Percentiles rank a stretch among this genome's conserved stretches.
Conservation (phyloP, 2,113 vertebrate species). For the human region GRCh38 chr9:26420501-26421000, state of each 20-base stretch:
- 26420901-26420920: background rate
- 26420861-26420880: background rate
- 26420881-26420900: background rate
- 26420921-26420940: background rate
- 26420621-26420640: background rate
- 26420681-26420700: slow-evolving; percentile 11
- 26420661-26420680: background rate
- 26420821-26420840: background rate
- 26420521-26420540: background rate
- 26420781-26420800: slow-evolving; percentile 37
- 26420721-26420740: background rate
- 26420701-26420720: slow-evolving; percentile 22
- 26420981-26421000: slow-evolving; percentile 3
- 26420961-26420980: background rate
- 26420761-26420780: slow-evolving; percentile 10
- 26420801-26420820: background rate
- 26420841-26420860: background rate
- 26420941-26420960: background rate
- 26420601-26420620: slow-evolving; percentile 21
- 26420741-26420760: background rate
- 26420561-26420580: slow-evolving; percentile 6
- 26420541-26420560: background rate
- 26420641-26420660: background rate
- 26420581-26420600: background rate
- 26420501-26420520: slow-evolving; percentile 10